A percentile compares a stretch with the other conserved stretches of the same genome.
Conservation (phyloP, 2,113 vertebrate species). For the Baryphthengus martii region DNA sequence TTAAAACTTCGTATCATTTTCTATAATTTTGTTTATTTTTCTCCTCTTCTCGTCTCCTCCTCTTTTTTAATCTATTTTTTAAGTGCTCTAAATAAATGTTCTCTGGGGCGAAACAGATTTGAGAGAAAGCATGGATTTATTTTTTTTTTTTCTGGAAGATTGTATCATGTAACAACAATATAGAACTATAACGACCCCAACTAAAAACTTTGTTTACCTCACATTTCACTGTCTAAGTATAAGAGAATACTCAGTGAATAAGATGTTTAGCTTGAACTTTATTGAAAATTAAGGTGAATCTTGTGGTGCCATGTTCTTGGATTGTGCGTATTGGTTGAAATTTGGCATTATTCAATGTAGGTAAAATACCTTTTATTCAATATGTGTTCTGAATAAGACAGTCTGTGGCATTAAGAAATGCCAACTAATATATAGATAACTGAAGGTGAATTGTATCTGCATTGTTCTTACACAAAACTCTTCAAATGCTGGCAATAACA, state of each 20-base stretch:
- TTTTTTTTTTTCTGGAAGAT: background rate
- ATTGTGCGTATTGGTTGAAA: background rate
- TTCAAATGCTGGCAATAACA: background rate
- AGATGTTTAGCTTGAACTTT: background rate
- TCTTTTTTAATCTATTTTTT: background rate
- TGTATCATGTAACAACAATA: background rate
- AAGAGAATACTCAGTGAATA: background rate
- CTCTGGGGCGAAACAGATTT: background rate
- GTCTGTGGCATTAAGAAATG: background rate
- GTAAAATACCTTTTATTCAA: background rate
- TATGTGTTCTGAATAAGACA: background rate
- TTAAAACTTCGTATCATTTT: background rate
- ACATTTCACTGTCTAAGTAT: background rate
- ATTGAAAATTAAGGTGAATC: background rate
- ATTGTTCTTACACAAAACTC: background rate
- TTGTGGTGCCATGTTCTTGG: background rate
- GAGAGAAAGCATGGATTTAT: background rate
- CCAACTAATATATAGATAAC: background rate
- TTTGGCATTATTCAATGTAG: background rate
- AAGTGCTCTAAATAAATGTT: background rate
- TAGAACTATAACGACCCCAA: background rate
- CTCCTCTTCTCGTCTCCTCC: rapidly evolving
- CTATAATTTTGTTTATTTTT: background rate
- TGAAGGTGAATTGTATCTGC: background rate
- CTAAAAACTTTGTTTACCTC: background rate